Evolutionary conservation across 2,888 invertebrate species (phyloP).

Genomic region (Brassicogethes aeneus): DNA sequence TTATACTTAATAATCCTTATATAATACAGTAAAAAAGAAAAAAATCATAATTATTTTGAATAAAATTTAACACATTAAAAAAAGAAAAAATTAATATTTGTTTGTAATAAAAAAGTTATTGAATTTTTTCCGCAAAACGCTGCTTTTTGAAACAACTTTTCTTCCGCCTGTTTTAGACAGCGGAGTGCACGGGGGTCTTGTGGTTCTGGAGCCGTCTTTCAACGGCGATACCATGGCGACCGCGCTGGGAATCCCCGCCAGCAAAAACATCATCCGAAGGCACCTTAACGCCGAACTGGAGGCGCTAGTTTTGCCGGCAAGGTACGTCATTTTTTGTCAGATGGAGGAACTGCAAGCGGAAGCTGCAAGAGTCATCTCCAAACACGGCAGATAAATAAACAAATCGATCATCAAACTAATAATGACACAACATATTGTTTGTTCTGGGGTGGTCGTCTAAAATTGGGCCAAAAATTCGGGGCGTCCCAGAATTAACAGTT

Average conservation of each 20-base stretch:
- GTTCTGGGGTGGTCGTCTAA: no score
- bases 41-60: no score
- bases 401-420: constrained; percentile 8
- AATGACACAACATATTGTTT: not conserved
- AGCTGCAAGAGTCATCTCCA: constrained; percentile 59
- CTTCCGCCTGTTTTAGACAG: constrained; percentile 55
- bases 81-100: no score
- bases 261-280: constrained; percentile 86
- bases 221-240: constrained; percentile 93
- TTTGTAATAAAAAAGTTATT: no score
- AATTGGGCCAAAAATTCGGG: no score
- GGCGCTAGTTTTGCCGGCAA: constrained; percentile 83
- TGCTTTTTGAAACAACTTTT: not conserved
- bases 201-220: constrained; percentile 88
- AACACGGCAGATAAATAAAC: constrained; percentile 44
- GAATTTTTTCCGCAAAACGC: not conserved
- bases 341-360: constrained; percentile 76
- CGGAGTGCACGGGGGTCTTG: constrained; percentile 90
- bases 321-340: constrained; percentile 83
- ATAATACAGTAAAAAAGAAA: no score
- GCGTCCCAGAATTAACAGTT: no score
- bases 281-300: constrained; percentile 89
- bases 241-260: constrained; percentile 83
- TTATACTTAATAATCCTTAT: no score
- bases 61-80: no score